Evolutionary conservation across 2,888 invertebrate species (phyloP).

Genomic region (Cryptops parisi): DNA sequence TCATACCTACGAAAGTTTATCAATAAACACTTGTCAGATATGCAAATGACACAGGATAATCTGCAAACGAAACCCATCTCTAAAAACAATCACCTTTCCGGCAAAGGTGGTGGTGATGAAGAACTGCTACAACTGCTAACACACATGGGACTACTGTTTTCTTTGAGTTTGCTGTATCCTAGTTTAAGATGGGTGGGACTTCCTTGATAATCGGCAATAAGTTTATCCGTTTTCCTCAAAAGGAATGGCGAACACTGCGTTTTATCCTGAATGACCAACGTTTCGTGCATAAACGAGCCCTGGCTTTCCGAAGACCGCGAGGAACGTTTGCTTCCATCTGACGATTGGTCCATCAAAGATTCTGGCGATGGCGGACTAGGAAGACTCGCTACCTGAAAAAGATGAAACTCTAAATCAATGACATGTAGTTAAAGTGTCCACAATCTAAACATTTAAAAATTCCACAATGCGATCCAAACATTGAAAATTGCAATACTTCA

Average conservation of each 20-base stretch:
- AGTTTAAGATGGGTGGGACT: slow-evolving; percentile 3
- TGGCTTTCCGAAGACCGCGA: slow-evolving; percentile 38
- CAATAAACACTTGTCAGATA: too few relatives aligned
- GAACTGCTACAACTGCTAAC: slow-evolving; percentile 13
- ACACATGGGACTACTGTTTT: slow-evolving; percentile 16
- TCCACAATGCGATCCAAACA: too few relatives aligned
- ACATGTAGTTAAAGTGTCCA: too few relatives aligned
- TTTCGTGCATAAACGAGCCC: slow-evolving; percentile 28
- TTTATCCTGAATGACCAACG: slow-evolving; percentile 3
- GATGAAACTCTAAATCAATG: too few relatives aligned
- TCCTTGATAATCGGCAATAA: slow-evolving; percentile 11
- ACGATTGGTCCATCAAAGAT: slow-evolving; percentile 18
- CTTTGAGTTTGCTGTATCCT: slow-evolving; percentile 13
- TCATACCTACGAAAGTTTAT: slow-evolving; percentile 20
- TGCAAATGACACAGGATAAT: too few relatives aligned
- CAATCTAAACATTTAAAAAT: too few relatives aligned
- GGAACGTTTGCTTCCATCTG: slow-evolving; percentile 16
- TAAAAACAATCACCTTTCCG: slow-evolving; percentile 18
- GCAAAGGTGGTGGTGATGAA: slow-evolving; percentile 16
- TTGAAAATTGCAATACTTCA: too few relatives aligned
- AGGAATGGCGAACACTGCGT: background rate
- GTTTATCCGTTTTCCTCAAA: background rate
- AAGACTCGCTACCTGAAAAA: too few relatives aligned
- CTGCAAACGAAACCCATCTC: too few relatives aligned
- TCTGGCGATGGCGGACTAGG: slow-evolving; percentile 12